Conservation (phyloP, 1,140 invertebrate genomes). For the Sitodiplosis mosellana region DNA sequence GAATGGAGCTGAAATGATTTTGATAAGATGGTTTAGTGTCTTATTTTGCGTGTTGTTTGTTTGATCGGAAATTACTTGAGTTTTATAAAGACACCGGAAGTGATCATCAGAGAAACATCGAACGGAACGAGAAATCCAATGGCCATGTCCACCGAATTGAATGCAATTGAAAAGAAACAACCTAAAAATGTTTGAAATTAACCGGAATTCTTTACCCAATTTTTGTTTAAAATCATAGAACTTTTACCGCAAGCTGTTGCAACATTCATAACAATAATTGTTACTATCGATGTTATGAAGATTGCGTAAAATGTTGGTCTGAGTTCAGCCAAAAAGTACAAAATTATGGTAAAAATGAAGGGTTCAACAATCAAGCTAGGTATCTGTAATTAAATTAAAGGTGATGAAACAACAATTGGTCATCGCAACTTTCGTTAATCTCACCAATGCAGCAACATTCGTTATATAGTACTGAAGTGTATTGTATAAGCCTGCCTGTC, state of each 20-base stretch:
- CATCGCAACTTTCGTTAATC: too few relatives aligned
- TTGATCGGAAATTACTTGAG: constrained; percentile 49
- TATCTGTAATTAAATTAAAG: constrained; percentile 30
- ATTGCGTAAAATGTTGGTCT: constrained; percentile 44
- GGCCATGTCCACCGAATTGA: constrained; percentile 57
- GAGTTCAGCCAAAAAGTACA: constrained; percentile 63
- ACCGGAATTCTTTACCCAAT: background rate
- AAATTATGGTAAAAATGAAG: constrained; percentile 49
- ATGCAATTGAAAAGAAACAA: constrained; percentile 66
- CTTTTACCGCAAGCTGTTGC: constrained; percentile 57
- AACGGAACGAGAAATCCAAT: constrained; percentile 74
- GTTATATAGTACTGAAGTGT: constrained; percentile 55
- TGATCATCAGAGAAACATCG: constrained; percentile 74
- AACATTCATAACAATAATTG: constrained; percentile 61
- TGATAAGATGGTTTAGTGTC: too few relatives aligned
- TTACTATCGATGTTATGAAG: constrained; percentile 40
- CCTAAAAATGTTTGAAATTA: constrained; percentile 33
- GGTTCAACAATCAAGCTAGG: constrained; percentile 63
- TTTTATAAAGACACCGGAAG: constrained; percentile 67
- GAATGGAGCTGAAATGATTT: too few relatives aligned
- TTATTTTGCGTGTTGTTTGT: background rate
- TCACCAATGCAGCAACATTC: constrained; percentile 56
- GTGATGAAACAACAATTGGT: too few relatives aligned
- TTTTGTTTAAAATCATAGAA: background rate
- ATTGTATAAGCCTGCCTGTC: constrained; percentile 54